phyloP scores from a whole-genome alignment of 2,888 invertebrate species.

The Nymphalis polychloros region DNA sequence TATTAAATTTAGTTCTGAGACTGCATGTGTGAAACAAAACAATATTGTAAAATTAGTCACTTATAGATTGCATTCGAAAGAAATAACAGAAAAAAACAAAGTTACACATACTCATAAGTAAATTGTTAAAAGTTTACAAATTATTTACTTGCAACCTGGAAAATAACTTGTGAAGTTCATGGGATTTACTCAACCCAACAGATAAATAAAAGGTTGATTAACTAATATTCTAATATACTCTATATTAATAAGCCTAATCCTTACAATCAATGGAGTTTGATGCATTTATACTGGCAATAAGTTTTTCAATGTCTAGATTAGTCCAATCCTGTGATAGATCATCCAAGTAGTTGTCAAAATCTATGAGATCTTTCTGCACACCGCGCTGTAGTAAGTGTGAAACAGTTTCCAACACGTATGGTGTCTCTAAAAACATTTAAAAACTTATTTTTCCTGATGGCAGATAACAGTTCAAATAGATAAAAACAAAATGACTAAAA shows the following conservation, averaged over 20 bases:
- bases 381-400: slow-evolving; percentile 87
- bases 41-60: too few species aligned
- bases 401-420: slow-evolving; percentile 83
- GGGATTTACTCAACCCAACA: background rate
- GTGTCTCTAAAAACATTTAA: slow-evolving; percentile 56
- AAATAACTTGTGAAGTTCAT: background rate
- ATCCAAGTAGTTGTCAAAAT: slow-evolving; percentile 98
- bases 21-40: too few species aligned
- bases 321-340: slow-evolving; percentile 94
- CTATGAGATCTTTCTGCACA: slow-evolving; percentile 89
- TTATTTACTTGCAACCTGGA: background rate
- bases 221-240: background rate
- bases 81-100: too few species aligned
- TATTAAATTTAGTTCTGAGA: too few species aligned
- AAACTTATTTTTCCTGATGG: background rate
- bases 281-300: slow-evolving; percentile 61
- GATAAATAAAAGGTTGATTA: background rate
- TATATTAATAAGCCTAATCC: slow-evolving; percentile 28
- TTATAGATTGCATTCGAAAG: too few species aligned
- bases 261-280: slow-evolving; percentile 34
- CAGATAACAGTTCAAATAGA: too few species aligned
- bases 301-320: slow-evolving; percentile 83
- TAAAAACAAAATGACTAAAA: too few species aligned
- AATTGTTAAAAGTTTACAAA: too few species aligned
- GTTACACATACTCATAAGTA: too few species aligned